These are phyloP conservation scores for Diachrysia chrysitis DNA, from an alignment of 2,888 invertebrate genomes.

Conservation along the genomic window DNA sequence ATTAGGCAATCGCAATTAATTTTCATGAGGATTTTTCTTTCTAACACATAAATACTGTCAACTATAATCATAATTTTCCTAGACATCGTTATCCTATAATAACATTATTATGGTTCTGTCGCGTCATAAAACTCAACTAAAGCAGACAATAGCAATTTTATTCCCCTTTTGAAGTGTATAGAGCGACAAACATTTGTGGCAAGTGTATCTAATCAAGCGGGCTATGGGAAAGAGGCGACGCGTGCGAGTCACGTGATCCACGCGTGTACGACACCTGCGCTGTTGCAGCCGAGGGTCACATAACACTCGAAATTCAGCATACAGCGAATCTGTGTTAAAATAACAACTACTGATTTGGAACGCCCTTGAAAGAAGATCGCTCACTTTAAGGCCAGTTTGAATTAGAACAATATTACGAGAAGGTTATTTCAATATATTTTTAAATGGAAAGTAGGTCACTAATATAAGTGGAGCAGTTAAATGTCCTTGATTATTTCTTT, in stretches of 20 bases:
- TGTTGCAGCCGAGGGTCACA: slow-evolving; percentile 44
- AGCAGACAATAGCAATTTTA: slow-evolving; percentile 72
- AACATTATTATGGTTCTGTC: slow-evolving; percentile 74
- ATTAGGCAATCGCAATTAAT: no score
- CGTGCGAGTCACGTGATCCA: slow-evolving; percentile 69
- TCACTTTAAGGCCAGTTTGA: slow-evolving; percentile 36
- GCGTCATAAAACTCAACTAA: slow-evolving; percentile 69
- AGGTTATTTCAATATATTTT: slow-evolving; percentile 8
- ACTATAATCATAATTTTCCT: slow-evolving; percentile 39
- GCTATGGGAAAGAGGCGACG: slow-evolving; percentile 50
- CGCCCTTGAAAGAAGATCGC: slow-evolving; percentile 34
- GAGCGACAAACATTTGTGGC: slow-evolving; percentile 79
- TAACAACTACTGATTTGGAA: slow-evolving; percentile 52
- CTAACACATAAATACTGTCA: slow-evolving; percentile 20
- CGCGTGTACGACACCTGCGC: slow-evolving; percentile 78
- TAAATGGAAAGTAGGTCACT: slow-evolving; percentile 15
- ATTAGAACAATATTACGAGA: slow-evolving; percentile 35
- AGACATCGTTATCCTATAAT: slow-evolving; percentile 58
- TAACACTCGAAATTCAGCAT: slow-evolving; percentile 40
- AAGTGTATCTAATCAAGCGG: slow-evolving; percentile 81
- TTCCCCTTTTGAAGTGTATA: slow-evolving; percentile 71
- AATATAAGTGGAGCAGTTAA: background rate
- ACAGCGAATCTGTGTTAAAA: slow-evolving; percentile 54
- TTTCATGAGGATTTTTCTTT: background rate
- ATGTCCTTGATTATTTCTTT: background rate